Evolutionary conservation across 2,888 invertebrate genomes (phyloP).

Genomic region (Nomada fabriciana): DNA sequence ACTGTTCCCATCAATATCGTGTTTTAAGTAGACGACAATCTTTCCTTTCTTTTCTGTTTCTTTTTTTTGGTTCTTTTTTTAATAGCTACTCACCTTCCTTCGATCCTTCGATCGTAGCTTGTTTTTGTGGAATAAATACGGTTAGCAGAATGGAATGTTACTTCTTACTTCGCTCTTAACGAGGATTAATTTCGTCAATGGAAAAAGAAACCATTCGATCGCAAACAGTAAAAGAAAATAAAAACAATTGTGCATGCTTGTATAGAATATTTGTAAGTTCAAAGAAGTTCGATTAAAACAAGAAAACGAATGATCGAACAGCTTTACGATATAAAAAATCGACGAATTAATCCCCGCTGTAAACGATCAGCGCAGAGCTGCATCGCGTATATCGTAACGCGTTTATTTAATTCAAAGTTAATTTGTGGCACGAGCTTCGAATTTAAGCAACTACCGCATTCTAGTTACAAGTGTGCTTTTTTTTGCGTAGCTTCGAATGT

Average conservation of each 20-base stretch:
- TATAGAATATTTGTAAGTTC: not conserved
- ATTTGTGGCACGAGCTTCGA: conserved; percentile 67
- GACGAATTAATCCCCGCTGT: conserved; percentile 60
- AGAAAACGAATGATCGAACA: not conserved
- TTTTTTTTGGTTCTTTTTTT: conserved; percentile 18
- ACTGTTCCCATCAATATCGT: conserved; percentile 38
- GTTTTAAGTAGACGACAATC: conserved; percentile 32
- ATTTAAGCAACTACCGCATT: conserved; percentile 77
- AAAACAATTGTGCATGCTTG: not conserved
- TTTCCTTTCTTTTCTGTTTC: conserved; percentile 32
- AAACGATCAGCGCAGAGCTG: conserved; percentile 43
- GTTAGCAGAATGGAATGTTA: conserved; percentile 76
- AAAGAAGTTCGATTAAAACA: not conserved
- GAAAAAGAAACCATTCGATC: no score
- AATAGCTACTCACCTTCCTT: conserved; percentile 81
- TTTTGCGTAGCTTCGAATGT: conserved; percentile 46
- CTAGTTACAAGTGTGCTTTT: conserved; percentile 61
- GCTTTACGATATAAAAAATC: not conserved
- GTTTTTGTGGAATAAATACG: conserved; percentile 81
- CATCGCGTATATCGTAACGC: conserved; percentile 37
- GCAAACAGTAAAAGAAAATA: no score
- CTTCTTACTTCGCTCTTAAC: conserved; percentile 43
- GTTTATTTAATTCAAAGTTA: conserved; percentile 45
- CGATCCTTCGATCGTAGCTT: conserved; percentile 85
- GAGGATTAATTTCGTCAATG: conserved; percentile 49